phyloP scores from a whole-genome alignment of 2,113 vertebrate genomes.

The Dendrocopos noguchii region DNA sequence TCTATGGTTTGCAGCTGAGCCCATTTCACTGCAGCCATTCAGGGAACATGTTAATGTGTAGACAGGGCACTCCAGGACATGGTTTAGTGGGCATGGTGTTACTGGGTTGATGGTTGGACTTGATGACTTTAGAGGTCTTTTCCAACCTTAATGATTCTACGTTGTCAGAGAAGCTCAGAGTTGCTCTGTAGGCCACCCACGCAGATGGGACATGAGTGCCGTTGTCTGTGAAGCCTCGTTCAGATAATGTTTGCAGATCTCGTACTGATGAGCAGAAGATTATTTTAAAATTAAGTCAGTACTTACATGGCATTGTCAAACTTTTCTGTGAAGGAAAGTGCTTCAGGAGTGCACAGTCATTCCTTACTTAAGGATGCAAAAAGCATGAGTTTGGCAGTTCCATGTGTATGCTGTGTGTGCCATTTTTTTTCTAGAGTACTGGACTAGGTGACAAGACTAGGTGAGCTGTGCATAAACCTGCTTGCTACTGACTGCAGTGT shows the following conservation, averaged over 20 bases:
- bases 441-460: background rate
- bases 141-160: too few relatives aligned
- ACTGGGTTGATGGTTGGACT: too few relatives aligned
- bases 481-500: background rate
- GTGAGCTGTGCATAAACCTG: background rate
- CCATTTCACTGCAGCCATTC: accelerated
- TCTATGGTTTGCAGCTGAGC: accelerated
- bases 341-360: background rate
- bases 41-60: background rate
- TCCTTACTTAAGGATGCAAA: background rate
- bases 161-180: accelerated
- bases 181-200: too few relatives aligned
- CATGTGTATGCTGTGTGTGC: accelerated
- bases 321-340: background rate
- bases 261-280: too few relatives aligned
- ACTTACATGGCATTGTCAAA: accelerated
- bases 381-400: background rate
- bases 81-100: too few relatives aligned
- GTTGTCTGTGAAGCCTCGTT: background rate
- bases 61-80: too few relatives aligned
- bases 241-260: background rate
- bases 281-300: too few relatives aligned
- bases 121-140: too few relatives aligned
- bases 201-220: too few relatives aligned
- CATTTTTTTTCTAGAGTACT: background rate